phyloP scores from a whole-genome alignment of 2,113 vertebrate species.

The Pedetes capensis region DNA sequence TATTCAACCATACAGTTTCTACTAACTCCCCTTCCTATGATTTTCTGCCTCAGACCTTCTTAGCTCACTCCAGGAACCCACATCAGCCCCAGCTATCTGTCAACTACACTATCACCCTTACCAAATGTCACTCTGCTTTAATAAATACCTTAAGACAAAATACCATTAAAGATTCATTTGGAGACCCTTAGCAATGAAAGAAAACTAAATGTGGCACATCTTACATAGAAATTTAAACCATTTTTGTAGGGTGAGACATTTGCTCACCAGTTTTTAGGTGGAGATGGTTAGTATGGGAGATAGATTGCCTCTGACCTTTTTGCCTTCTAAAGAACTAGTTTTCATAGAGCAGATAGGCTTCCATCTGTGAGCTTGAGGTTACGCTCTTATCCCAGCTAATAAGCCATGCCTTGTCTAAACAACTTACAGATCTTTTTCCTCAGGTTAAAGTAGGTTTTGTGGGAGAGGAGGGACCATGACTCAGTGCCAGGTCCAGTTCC shows the following conservation, averaged over 20 bases:
- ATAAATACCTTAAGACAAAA: constrained; percentile 14
- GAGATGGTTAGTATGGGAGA: neutral
- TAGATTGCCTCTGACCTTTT: neutral
- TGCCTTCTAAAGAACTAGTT: neutral
- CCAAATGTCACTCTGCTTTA: neutral
- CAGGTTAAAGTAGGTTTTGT: neutral
- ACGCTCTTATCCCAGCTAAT: neutral
- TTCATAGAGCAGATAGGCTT: neutral
- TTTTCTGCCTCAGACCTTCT: neutral
- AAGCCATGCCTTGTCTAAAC: neutral
- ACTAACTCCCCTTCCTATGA: neutral
- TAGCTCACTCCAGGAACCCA: neutral
- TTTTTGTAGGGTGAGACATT: neutral
- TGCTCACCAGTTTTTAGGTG: neutral
- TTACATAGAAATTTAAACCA: neutral
- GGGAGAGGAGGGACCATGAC: too few relatives aligned
- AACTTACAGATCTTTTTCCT: too few relatives aligned
- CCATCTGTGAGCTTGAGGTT: neutral
- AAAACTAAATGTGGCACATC: neutral
- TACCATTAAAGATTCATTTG: neutral
- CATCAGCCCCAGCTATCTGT: neutral
- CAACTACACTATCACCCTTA: neutral
- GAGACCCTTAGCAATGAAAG: neutral
- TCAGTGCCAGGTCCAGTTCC: too few relatives aligned
- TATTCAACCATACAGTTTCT: neutral